phyloP scores from a whole-genome alignment of 2,888 invertebrate species.

The Erebia epiphron region DNA sequence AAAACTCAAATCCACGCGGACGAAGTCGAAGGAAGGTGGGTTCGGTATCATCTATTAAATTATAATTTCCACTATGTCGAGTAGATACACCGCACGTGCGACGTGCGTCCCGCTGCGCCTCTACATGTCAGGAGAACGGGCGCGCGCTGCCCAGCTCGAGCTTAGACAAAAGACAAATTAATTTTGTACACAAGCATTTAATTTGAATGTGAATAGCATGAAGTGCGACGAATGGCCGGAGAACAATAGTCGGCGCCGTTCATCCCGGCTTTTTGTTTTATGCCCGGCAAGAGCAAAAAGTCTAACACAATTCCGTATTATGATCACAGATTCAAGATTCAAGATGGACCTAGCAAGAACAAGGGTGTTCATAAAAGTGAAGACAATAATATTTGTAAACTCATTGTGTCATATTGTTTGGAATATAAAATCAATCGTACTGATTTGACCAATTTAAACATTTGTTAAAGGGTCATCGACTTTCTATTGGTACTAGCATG shows the following conservation, averaged over 20 bases:
- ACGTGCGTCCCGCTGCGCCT: constrained; percentile 64
- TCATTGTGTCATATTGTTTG: no score
- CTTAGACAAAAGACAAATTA: constrained; percentile 83
- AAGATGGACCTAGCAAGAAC: background rate
- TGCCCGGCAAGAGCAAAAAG: constrained; percentile 75
- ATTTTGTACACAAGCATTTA: constrained; percentile 82
- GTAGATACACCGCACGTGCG: constrained; percentile 22
- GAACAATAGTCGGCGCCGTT: constrained; percentile 82
- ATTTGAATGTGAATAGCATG: constrained; percentile 83
- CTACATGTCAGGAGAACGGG: constrained; percentile 63
- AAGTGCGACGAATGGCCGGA: constrained; percentile 82
- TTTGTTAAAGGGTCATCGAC: no score
- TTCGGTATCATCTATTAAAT: background rate
- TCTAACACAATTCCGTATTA: constrained; percentile 81
- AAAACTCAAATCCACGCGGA: no score
- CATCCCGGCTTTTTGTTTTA: constrained; percentile 77
- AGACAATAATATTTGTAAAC: background rate
- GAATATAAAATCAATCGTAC: no score
- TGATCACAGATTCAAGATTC: background rate
- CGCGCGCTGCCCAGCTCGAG: constrained; percentile 52
- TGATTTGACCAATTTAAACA: no score
- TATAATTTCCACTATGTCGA: constrained; percentile 7
- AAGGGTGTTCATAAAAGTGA: background rate
- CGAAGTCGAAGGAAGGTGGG: no score
- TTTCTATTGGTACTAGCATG: no score